Base-by-base conservation (phyloP, 2,113 vertebrate species). In the Rhinoderma darwinii region DNA sequence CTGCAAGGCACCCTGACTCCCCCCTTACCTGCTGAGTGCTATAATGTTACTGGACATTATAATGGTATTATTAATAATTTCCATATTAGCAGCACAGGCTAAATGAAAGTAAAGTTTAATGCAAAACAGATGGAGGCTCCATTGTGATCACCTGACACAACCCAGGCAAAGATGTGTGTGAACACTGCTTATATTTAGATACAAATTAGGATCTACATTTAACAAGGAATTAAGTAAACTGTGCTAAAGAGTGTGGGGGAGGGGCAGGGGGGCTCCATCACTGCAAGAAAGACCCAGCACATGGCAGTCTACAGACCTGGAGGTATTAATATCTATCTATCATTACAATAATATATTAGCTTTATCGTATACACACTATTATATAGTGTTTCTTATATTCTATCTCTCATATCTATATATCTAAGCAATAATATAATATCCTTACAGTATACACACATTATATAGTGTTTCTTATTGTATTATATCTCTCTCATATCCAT, bases 91-190 rank as follows among this genome's bases (percentile, higher is more conserved):
- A 30, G 50, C 50, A 39, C 50, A n/a, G 32, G 47, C 27, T 63
- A 9, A 30, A 56, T 59, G 27, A 37, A 37, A 80, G 51, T 8
- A 22, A 84, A 44, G 75, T 90, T 90, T 93, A 94, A 93, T 94
- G 90, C 90, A 92, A 90, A 91, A 90, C 92, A 88, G 90, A 93
- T 90, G 93, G 90, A 50, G 89, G 88, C 89, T 78, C 89, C 89
- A 89, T 89, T 88, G 80, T 91, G 91, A 91, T 91, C 90, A 84
- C 88, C 89, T 90, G 72, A 39, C 82, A 78, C 84, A 88, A 80
- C 88, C 89, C 90, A 77, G 41, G 12, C 80, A 87, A 89, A 90
- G 88, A 89, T 89, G 88, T 88, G 63, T 82, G 91, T 80, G 90
- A 92, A 92, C 88, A 88, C 82, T 32, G 82, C 84, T 86, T 89